Percentiles rank a stretch among this genome's conserved stretches.
Evolutionary conservation across 2,797 vertebrate genomes (phyloP).

Genomic region (Sylvia borin): DNA sequence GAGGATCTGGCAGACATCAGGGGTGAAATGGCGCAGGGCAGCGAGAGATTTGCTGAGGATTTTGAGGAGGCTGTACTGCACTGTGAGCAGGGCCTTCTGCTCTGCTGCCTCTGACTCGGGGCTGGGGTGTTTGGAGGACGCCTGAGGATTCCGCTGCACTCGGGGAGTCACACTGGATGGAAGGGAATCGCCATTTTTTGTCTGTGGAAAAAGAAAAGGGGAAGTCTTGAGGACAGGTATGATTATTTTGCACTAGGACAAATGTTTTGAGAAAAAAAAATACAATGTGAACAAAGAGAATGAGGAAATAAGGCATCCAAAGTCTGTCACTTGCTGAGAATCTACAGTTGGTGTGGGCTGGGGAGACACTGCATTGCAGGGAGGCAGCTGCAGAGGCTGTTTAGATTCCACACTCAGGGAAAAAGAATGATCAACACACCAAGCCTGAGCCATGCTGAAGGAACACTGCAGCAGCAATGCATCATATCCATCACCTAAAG

Average conservation of each 20-base stretch:
- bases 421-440: not conserved
- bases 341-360: not conserved
- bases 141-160: conserved; percentile 78
- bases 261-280: not conserved
- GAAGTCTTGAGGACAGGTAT: not conserved
- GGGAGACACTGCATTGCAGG: conserved; percentile 19
- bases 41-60: conserved; percentile 96
- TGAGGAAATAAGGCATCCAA: not conserved
- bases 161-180: conserved; percentile 81
- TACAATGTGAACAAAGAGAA: not conserved
- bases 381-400: conserved; percentile 21
- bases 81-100: conserved; percentile 87
- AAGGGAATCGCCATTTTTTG: conserved; percentile 89
- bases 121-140: conserved; percentile 77
- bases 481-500: not conserved
- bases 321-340: not conserved
- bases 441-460: not conserved
- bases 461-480: not conserved
- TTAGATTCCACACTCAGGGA: not conserved
- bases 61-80: conserved; percentile 94
- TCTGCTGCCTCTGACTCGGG: conserved; percentile 86
- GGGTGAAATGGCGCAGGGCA: conserved; percentile 93
- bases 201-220: conserved; percentile 70
- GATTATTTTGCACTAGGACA: not conserved
- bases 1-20: conserved; percentile 96